phyloP scores from a whole-genome alignment of 2,888 invertebrate species.

The Chorisops tibialis region DNA sequence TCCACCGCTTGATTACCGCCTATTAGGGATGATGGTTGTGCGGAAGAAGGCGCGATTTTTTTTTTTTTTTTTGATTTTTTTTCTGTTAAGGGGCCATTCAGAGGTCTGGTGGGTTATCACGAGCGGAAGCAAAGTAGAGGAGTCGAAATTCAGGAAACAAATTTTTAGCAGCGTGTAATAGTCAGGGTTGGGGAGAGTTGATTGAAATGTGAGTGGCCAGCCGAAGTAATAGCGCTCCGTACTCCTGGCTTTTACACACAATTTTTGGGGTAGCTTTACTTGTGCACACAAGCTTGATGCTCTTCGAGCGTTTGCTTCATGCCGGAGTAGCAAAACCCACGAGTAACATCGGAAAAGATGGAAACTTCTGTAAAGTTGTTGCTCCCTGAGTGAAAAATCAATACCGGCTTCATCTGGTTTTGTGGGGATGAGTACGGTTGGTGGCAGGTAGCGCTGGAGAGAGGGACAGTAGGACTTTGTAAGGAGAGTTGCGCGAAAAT shows the following conservation, averaged over 20 bases:
- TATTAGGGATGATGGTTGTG: constrained; percentile 16
- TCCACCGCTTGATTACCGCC: constrained; percentile 23
- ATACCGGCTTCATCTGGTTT: constrained; percentile 13
- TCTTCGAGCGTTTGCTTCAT: not conserved
- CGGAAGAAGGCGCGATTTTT: no score
- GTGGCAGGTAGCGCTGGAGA: no score
- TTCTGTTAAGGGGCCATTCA: no score
- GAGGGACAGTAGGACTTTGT: not conserved
- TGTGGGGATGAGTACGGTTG: no score
- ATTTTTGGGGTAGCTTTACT: not conserved
- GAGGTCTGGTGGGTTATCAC: not conserved
- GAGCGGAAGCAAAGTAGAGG: not conserved
- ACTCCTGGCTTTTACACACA: not conserved
- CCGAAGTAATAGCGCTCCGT: constrained; percentile 11
- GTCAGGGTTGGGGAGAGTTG: not conserved
- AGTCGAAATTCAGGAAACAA: constrained; percentile 4
- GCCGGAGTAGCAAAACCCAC: not conserved
- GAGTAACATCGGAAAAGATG: constrained; percentile 5
- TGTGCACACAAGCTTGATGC: not conserved
- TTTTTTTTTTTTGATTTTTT: no score
- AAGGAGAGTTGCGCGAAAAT: constrained; percentile 17
- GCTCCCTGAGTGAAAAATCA: constrained; percentile 18
- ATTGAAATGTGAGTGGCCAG: constrained; percentile 23
- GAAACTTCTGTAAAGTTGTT: constrained; percentile 15
- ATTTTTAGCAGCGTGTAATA: not conserved